Evolutionary conservation across 2,888 invertebrate species (phyloP), one percentile per base, ranked within the genome.

Genomic region (Andrena trimmerana): DNA sequence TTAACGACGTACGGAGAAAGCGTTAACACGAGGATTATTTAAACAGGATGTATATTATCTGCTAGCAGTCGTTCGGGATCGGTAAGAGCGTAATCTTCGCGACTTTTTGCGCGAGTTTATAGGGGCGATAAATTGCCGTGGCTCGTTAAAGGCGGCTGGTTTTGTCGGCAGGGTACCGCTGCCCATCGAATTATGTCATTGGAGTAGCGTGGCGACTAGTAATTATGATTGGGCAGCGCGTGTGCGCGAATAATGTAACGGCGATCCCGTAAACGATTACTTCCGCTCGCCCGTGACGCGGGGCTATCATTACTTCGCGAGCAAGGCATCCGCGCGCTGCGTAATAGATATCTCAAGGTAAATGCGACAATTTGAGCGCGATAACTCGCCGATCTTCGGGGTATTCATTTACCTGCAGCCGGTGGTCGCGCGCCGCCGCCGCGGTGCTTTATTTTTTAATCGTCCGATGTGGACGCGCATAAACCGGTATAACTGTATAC

Each of bases 401-500:
- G 42, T 71, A 71, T 78, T 83, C 66, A 48, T 74, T 78, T 78
- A 62, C 67, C 50, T 10, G 54, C 4, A 52, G 20, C 52, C n/a
- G 42, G 5, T 16, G 16, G 36, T 50, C 73, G 65, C 72, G 42
- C 59, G 65, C 63, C 48, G 24, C 63, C 36, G 20, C 36, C 20
- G 20, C 52, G n/a, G 48, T 52, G 66, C 68, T 74, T 81, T 78
- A 74, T 84, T 76, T 84, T 76, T 68, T 62, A 82, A 81, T 81
- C 67, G 33, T 73, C 42, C 16, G 65, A 59, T 29, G 65, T 65
- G 50, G 54, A 52, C 75, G 60, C 63, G 7, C 16, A 52, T 52
- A 77, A 85, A 86, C 88, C 82, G 77, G 88, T 87, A 81, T 83
- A 83, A 83, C 83, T 83, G 83, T 83, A 42, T 5, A 83, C 83